Evolutionary conservation across 2,113 vertebrate species (phyloP).

Genomic region (Gobio gobio): DNA sequence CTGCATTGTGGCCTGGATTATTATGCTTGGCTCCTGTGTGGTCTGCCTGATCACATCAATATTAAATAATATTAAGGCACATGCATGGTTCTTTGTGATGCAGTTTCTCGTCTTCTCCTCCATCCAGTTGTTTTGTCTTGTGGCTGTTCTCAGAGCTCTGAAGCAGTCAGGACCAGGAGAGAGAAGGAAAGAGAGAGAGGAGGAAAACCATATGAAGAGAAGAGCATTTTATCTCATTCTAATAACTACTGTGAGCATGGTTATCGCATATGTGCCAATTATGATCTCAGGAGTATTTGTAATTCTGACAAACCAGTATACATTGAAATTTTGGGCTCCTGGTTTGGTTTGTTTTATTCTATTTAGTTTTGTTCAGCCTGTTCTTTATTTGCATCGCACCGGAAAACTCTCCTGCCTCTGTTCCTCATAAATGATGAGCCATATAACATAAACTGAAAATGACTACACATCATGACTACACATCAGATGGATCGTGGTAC

Average conservation of each 20-base stretch:
- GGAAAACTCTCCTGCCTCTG: not conserved
- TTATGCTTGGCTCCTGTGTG: not conserved
- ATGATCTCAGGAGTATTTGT: not conserved
- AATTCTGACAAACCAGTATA: not conserved
- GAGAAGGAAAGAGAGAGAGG: not conserved
- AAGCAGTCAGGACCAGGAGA: too few species aligned
- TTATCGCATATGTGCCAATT: not conserved
- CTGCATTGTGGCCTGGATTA: not conserved
- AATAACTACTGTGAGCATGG: not conserved
- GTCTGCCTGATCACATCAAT: not conserved
- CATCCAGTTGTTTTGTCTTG: conserved; percentile 18
- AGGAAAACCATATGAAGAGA: not conserved
- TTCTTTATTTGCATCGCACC: not conserved
- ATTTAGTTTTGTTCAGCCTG: conserved; percentile 21
- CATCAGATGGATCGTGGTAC: too few species aligned
- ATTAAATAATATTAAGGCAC: too few species aligned
- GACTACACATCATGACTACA: not conserved
- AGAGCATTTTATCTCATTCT: not conserved
- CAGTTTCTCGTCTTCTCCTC: too few species aligned
- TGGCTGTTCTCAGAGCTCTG: not conserved
- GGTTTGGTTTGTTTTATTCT: not conserved
- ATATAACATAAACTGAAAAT: not conserved
- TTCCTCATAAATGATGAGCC: not conserved
- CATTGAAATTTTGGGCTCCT: not conserved
- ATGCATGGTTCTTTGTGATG: not conserved